Conservation (phyloP, 2,113 vertebrate species). For the Phocoena phocoena region DNA sequence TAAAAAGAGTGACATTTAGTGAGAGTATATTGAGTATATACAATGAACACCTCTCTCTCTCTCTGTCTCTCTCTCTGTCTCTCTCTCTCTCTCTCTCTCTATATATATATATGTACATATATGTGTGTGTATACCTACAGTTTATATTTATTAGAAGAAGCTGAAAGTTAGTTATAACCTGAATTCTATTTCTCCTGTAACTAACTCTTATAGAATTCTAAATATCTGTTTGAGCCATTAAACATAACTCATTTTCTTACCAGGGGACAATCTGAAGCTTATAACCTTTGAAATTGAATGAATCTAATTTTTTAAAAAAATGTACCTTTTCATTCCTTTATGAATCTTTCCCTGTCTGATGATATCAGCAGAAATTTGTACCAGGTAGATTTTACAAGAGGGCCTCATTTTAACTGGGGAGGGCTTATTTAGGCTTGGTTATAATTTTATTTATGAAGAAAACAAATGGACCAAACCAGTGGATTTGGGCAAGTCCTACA, state of each 20-base stretch:
- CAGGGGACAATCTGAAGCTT: neutral
- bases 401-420: neutral
- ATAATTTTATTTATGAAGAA: neutral
- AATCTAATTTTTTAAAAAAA: neutral
- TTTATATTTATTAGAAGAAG: constrained; percentile 6
- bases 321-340: neutral
- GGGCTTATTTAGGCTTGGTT: neutral
- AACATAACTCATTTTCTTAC: constrained; percentile 50
- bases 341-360: neutral
- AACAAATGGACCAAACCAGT: neutral
- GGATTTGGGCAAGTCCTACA: neutral
- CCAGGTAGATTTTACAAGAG: neutral
- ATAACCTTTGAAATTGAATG: neutral
- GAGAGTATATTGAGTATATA: neutral
- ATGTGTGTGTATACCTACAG: neutral
- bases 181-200: neutral
- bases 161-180: neutral
- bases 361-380: constrained; percentile 7
- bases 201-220: constrained; percentile 15
- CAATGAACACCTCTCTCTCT: neutral
- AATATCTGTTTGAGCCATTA: constrained; percentile 26
- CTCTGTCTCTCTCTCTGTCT: constrained; percentile 46
- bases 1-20: constrained; percentile 58
- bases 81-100: neutral
- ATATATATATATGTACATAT: neutral